phyloP scores from a whole-genome alignment of 2,113 vertebrate species.

The Brachirus orientalis region DNA sequence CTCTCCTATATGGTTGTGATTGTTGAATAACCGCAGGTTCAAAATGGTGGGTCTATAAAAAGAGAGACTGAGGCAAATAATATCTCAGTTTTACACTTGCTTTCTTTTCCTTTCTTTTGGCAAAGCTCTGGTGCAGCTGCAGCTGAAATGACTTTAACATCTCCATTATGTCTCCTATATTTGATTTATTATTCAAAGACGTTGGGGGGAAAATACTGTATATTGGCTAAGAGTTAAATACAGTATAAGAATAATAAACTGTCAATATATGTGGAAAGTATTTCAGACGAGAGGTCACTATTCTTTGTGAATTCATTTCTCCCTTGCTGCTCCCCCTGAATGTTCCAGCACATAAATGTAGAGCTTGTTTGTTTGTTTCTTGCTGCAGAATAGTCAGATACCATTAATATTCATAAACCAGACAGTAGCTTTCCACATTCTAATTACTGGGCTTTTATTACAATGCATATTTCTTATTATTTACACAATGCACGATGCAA shows the following conservation, averaged over 20 bases:
- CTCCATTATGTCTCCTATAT: neutral
- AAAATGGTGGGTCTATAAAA: constrained; percentile 4
- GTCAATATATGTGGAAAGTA: neutral
- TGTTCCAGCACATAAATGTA: constrained; percentile 34
- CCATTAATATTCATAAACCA: constrained; percentile 59
- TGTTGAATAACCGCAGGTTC: constrained; percentile 10
- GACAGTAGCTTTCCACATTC: constrained; percentile 35
- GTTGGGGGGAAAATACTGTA: no score
- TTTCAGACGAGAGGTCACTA: neutral
- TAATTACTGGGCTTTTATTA: constrained; percentile 55
- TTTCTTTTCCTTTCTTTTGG: no score
- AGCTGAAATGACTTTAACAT: neutral
- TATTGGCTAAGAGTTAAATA: no score
- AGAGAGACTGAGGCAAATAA: neutral
- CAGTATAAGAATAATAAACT: neutral
- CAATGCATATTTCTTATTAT: constrained; percentile 22
- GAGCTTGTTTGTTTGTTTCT: constrained; percentile 34
- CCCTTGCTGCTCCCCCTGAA: constrained; percentile 18
- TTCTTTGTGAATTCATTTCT: constrained; percentile 4
- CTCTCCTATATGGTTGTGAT: neutral
- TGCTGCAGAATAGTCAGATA: constrained; percentile 12
- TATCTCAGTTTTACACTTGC: neutral
- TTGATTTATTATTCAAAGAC: neutral
- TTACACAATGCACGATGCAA: constrained; percentile 21
- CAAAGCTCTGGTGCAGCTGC: no score